Evolutionary conservation across 1,140 invertebrate genomes (phyloP).

Genomic region (Mycetomoellerius zeteki): DNA sequence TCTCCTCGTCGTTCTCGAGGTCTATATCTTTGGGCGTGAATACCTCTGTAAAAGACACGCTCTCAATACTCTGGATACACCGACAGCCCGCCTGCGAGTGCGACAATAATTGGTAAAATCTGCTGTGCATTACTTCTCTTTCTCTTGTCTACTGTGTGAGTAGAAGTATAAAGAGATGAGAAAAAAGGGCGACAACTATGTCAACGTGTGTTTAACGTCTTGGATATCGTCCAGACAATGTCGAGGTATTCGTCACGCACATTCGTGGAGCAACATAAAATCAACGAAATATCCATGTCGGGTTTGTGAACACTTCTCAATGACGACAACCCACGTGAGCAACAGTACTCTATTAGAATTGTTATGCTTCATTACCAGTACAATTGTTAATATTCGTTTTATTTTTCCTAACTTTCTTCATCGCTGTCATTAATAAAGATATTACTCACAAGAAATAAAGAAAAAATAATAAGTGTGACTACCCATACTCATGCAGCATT

Average conservation of each 20-base stretch:
- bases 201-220: neutral
- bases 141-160: slow-evolving; percentile 41
- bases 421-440: neutral
- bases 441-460: neutral
- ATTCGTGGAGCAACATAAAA: neutral
- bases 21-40: slow-evolving; percentile 93
- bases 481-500: slow-evolving; percentile 66
- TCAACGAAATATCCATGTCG: neutral
- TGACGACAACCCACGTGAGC: neutral
- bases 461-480: neutral
- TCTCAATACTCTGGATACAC: slow-evolving; percentile 81
- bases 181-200: neutral
- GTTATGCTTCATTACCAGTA: neutral
- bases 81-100: slow-evolving; percentile 11
- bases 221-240: neutral
- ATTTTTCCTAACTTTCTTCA: neutral
- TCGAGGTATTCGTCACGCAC: neutral
- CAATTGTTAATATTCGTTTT: neutral
- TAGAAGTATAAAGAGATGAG: slow-evolving; percentile 22
- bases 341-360: neutral
- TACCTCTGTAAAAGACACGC: slow-evolving; percentile 89
- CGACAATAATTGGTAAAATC: slow-evolving; percentile 37
- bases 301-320: neutral
- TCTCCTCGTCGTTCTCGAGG: slow-evolving; percentile 90
- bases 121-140: slow-evolving; percentile 18